phyloP scores from a whole-genome alignment of 2,888 invertebrate genomes.

The Sinohyriopsis cumingii region DNA sequence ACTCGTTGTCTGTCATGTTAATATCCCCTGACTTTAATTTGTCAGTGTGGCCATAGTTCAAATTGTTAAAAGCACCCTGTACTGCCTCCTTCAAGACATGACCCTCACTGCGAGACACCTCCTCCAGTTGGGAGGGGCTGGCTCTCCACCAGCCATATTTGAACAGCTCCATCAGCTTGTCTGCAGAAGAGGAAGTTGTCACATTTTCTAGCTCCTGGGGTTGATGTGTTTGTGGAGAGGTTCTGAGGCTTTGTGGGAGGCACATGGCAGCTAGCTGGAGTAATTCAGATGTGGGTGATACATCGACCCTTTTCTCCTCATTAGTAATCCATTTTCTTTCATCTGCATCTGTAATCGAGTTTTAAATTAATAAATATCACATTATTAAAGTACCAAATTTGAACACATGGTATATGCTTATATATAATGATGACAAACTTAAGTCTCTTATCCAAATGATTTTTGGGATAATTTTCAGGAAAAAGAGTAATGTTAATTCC shows the following conservation, averaged over 20 bases:
- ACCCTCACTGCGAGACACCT: constrained; percentile 14
- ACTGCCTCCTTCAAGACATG: not conserved
- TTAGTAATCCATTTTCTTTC: constrained; percentile 37
- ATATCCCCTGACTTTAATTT: too few species aligned
- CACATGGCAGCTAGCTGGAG: constrained; percentile 63
- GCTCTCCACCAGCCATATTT: constrained; percentile 52
- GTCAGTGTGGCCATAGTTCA: too few species aligned
- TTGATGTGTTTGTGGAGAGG: constrained; percentile 8
- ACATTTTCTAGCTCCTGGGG: constrained; percentile 6
- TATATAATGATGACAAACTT: too few species aligned
- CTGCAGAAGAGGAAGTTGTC: constrained; percentile 5
- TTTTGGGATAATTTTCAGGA: too few species aligned
- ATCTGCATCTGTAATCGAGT: constrained; percentile 15
- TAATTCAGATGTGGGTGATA: constrained; percentile 56
- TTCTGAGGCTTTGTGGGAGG: constrained; percentile 31
- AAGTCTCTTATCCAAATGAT: too few species aligned
- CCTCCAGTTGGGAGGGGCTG: constrained; percentile 30
- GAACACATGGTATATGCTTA: too few species aligned
- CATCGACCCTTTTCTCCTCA: constrained; percentile 55
- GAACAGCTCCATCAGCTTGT: constrained; percentile 27
- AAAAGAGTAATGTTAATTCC: too few species aligned
- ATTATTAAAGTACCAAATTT: too few species aligned
- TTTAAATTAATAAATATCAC: too few species aligned
- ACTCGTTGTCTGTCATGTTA: too few species aligned
- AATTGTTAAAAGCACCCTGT: not conserved